A percentile compares a stretch with the other conserved stretches of the same genome.
phyloP scores from a whole-genome alignment of 2,888 invertebrate genomes.

The Ypsolopha sequella region DNA sequence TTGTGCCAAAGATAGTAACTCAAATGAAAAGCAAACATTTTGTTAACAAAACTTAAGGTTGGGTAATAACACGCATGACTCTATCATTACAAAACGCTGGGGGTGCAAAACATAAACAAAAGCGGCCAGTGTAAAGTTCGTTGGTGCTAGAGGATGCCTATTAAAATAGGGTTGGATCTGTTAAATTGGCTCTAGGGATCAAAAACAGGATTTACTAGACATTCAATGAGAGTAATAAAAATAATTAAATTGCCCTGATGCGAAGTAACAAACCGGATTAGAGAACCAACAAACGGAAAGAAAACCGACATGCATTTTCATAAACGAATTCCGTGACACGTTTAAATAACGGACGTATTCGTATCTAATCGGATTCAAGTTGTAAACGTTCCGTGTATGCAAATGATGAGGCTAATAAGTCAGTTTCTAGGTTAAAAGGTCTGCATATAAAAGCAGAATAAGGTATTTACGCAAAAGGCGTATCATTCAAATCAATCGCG shows the following conservation, averaged over 20 bases:
- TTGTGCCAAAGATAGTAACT: too few relatives aligned
- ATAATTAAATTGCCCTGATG: constrained; percentile 59
- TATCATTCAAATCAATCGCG: constrained; percentile 62
- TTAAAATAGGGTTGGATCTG: constrained; percentile 55
- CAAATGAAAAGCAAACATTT: too few relatives aligned
- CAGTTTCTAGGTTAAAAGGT: constrained; percentile 24
- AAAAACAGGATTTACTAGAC: constrained; percentile 57
- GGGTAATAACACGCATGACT: constrained; percentile 32
- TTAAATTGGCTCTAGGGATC: constrained; percentile 53
- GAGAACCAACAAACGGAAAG: constrained; percentile 2
- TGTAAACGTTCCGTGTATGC: not conserved
- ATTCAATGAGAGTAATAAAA: constrained; percentile 59
- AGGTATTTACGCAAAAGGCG: constrained; percentile 66
- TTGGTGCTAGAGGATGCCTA: constrained; percentile 44
- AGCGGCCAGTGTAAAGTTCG: constrained; percentile 32
- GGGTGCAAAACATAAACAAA: constrained; percentile 45
- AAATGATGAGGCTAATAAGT: constrained; percentile 19
- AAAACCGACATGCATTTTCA: constrained; percentile 34
- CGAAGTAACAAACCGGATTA: constrained; percentile 39
- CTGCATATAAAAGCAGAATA: constrained; percentile 42
- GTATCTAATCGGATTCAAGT: not conserved
- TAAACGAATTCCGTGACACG: constrained; percentile 20
- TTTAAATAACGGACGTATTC: not conserved
- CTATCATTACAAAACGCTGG: constrained; percentile 36
- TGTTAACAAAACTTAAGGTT: constrained; percentile 6